phyloP scores from a whole-genome alignment of 2,888 invertebrate genomes.

The Temnothorax rugatulus region DNA sequence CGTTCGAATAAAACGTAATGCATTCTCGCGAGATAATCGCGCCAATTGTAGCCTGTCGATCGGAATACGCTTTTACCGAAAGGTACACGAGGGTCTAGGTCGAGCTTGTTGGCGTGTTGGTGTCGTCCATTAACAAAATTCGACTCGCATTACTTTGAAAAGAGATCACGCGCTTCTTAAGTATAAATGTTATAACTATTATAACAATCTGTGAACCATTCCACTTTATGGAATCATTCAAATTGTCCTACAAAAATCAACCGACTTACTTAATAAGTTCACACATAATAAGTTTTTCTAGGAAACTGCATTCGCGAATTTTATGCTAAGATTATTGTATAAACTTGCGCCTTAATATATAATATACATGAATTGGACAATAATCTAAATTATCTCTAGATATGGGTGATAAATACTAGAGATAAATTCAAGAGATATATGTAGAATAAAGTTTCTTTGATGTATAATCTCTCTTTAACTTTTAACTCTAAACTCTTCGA shows the following conservation, averaged over 20 bases:
- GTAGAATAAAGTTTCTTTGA: neutral
- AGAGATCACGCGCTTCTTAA: neutral
- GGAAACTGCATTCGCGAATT: neutral
- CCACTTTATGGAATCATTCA: neutral
- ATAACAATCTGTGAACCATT: neutral
- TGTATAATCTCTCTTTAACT: neutral
- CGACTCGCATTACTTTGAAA: neutral
- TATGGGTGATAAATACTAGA: neutral
- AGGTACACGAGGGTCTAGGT: slow-evolving; percentile 35
- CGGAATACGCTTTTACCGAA: slow-evolving; percentile 30
- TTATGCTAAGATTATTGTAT: neutral
- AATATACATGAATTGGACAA: neutral
- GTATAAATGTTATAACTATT: neutral
- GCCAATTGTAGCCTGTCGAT: slow-evolving; percentile 46
- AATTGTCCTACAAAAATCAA: neutral
- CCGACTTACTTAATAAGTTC: neutral
- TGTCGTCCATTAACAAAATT: slow-evolving; percentile 7
- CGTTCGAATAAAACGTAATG: slow-evolving; percentile 45
- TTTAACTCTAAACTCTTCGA: neutral
- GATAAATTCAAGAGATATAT: too few species aligned
- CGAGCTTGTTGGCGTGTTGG: slow-evolving; percentile 17
- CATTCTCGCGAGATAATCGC: slow-evolving; percentile 49
- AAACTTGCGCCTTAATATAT: neutral
- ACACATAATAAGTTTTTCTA: neutral
- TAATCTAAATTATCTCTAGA: neutral